Evolutionary conservation across 2,888 invertebrate species (phyloP).

Genomic region (Ichneumon xanthorius): DNA sequence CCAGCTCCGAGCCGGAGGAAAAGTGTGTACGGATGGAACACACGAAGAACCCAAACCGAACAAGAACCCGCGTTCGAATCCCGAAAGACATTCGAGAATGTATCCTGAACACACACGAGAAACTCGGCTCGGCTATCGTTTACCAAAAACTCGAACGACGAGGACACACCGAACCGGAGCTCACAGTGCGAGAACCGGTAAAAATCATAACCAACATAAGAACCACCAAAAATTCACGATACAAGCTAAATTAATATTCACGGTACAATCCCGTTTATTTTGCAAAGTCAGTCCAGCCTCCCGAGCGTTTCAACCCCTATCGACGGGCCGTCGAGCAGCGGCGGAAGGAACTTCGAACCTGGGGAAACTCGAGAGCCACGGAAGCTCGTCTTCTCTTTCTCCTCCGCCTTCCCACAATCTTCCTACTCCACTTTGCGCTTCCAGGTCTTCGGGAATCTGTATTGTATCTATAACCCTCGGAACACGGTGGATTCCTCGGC

Average conservation of each 20-base stretch:
- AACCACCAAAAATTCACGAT: background rate
- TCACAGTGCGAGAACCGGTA: background rate
- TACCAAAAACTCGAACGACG: conserved; percentile 73
- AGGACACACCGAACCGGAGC: conserved; percentile 7
- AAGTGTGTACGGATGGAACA: conserved; percentile 13
- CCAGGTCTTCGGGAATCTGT: conserved; percentile 54
- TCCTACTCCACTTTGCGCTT: conserved; percentile 37
- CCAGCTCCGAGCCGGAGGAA: conserved; percentile 29
- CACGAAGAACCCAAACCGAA: conserved; percentile 19
- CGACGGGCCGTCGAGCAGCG: conserved; percentile 37
- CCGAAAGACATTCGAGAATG: conserved; percentile 47
- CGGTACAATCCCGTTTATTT: conserved; percentile 80
- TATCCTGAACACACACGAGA: conserved; percentile 67
- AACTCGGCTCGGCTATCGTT: conserved; percentile 71
- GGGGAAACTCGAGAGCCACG: conserved; percentile 35
- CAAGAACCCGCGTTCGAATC: background rate
- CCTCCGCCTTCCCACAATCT: background rate
- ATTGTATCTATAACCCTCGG: conserved; percentile 34
- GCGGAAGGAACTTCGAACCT: conserved; percentile 38
- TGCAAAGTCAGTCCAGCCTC: conserved; percentile 74
- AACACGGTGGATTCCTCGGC: conserved; percentile 24
- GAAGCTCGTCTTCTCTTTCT: conserved; percentile 14
- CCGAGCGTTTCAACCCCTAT: conserved; percentile 1
- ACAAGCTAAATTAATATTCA: conserved; percentile 18
- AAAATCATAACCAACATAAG: background rate